Base-by-base conservation (phyloP, 2,888 invertebrate genomes). In the Aspidiotus destructor region DNA sequence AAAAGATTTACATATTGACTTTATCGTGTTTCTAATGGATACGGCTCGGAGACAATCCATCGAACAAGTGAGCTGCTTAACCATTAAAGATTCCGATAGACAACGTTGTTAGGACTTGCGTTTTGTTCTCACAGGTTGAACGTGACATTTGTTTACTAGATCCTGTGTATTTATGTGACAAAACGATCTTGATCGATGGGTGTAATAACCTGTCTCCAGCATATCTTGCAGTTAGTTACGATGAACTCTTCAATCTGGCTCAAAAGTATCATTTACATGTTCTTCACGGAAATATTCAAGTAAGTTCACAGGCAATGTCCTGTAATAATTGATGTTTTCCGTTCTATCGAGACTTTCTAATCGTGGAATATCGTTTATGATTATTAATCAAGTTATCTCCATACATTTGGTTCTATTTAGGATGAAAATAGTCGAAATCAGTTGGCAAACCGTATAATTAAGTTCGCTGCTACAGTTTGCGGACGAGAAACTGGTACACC, bases 21-120 rank as follows among this genome's bases (percentile, higher is more conserved):
- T 67, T 16, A 67, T 67, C 41, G 67, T 60, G 7, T 67, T 67
- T 40, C 55, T 67, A 15, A 67, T 67, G 67, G 44, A 67, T 67
- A 67, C 67, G 8, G 58, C 17, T 15, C 58, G 60, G 17, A 58
- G 67, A 52, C 57, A 67, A 16, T 57, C 58, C 10, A 67, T 67
- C 17, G 67, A 67, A 52, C 52, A 52, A 15, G 67, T 67, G n/a
- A 44, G 13, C n/a, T 52, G n/a, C 15, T 54, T n/a, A 54, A n/a
- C 3, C 2, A 13, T 54, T 28, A 28, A 5, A 28, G 28, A 28
- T 28, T 5, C 28, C 28, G 28, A 28, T 28, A 28, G 28, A 28
- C 5, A 28, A 28, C 5, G 28, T 28, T 3, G 28, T 28, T 3
- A 48, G 48, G 48, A 48, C 7, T 58, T 58, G 28, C 40, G 17